A percentile compares a stretch with the other conserved stretches of the same genome.
Conservation (phyloP, 1,140 invertebrate species). For the Drosophila miranda region DNA sequence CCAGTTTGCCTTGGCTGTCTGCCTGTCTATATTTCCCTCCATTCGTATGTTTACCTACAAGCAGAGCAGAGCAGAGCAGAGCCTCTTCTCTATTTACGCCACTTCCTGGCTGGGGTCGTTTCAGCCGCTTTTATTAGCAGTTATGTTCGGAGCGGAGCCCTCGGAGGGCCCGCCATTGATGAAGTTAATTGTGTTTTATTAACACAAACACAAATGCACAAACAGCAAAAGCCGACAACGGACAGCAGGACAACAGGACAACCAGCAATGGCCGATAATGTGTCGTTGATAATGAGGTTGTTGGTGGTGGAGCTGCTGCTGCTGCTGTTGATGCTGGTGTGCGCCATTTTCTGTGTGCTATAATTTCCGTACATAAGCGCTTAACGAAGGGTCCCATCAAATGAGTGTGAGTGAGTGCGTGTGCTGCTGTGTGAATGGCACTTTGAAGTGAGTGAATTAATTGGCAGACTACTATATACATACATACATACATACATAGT, state of each 20-base stretch:
- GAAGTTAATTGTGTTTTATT: constrained; percentile 82
- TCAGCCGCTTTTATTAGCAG: constrained; percentile 77
- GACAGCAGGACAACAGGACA: constrained; percentile 13
- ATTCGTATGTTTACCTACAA: constrained; percentile 31
- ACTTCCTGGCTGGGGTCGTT: constrained; percentile 56
- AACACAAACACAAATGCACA: constrained; percentile 81
- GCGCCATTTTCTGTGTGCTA: constrained; percentile 62
- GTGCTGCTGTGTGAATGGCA: constrained; percentile 3
- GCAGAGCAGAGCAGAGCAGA: background rate
- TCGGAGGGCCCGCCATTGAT: constrained; percentile 67
- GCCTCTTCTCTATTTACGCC: background rate
- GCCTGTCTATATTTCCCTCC: constrained; percentile 14
- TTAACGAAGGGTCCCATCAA: constrained; percentile 56
- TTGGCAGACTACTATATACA: constrained; percentile 10
- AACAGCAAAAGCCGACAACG: constrained; percentile 53
- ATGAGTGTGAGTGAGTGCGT: constrained; percentile 6
- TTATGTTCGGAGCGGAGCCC: constrained; percentile 57
- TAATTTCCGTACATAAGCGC: constrained; percentile 64
- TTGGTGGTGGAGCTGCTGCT: constrained; percentile 1
- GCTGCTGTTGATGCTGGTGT: constrained; percentile 5
- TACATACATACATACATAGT: background rate
- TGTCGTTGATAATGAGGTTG: constrained; percentile 72
- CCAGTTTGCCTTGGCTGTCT: background rate
- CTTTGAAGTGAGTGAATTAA: constrained; percentile 32
- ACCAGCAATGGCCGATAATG: constrained; percentile 66